A percentile compares a stretch with the other conserved stretches of the same genome.
Evolutionary conservation across 2,888 invertebrate genomes (phyloP).

Genomic region (Strigamia crassipes): DNA sequence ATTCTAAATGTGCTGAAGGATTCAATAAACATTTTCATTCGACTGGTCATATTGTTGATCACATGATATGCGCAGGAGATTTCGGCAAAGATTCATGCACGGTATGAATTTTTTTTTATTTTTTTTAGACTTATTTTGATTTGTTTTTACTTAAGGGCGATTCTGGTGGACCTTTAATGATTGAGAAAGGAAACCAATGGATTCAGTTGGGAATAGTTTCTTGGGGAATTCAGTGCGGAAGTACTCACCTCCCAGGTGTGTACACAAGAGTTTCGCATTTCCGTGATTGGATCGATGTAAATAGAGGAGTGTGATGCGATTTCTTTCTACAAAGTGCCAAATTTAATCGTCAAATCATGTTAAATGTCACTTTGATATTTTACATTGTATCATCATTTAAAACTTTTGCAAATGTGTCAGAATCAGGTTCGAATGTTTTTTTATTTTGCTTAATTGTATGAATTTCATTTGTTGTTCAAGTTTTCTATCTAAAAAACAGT

Average conservation of each 20-base stretch:
- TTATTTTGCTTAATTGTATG: no score
- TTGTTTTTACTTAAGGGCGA: constrained; percentile 46
- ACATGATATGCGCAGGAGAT: constrained; percentile 85
- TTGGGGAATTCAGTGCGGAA: constrained; percentile 51
- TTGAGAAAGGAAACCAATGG: constrained; percentile 43
- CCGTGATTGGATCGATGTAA: constrained; percentile 47
- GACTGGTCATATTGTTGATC: constrained; percentile 84
- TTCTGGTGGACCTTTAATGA: constrained; percentile 50
- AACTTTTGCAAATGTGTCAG: no score
- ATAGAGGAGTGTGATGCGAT: constrained; percentile 15
- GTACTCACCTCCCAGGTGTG: constrained; percentile 48
- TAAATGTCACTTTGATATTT: no score
- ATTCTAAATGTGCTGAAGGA: constrained; percentile 50
- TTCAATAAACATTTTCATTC: constrained; percentile 50
- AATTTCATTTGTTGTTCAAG: no score
- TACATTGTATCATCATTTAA: no score
- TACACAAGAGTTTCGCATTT: constrained; percentile 49
- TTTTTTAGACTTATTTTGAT: no score
- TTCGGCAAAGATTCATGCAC: constrained; percentile 86
- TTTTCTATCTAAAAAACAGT: no score
- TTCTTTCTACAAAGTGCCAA: not conserved
- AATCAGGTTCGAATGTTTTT: no score
- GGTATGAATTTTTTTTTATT: no score
- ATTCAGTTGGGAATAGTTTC: constrained; percentile 51
- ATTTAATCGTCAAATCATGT: not conserved